phyloP scores from a whole-genome alignment of 2,888 invertebrate species.

The Copidosoma aretas region DNA sequence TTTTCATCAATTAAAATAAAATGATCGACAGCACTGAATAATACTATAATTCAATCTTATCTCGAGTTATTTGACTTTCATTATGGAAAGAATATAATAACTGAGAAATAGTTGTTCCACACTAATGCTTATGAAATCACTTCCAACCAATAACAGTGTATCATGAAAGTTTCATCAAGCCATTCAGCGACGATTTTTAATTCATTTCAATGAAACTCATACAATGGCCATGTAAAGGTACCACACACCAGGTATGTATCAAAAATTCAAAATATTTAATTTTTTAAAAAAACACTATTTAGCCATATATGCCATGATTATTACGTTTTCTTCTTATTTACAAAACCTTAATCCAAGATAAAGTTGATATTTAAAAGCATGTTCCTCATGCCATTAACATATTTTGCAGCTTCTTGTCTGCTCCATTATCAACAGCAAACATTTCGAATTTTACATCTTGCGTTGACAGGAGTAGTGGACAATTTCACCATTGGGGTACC shows the following conservation, averaged over 20 bases:
- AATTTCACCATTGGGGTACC: constrained; percentile 89
- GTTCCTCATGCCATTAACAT: too few species aligned
- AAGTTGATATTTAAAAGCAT: background rate
- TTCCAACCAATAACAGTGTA: background rate
- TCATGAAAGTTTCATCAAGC: background rate
- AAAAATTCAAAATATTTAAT: too few species aligned
- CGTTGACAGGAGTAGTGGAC: constrained; percentile 90
- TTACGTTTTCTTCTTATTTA: background rate
- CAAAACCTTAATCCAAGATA: background rate
- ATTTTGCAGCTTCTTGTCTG: constrained; percentile 9
- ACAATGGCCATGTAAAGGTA: background rate
- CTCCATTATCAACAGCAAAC: background rate
- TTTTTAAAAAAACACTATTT: too few species aligned
- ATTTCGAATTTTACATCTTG: constrained; percentile 50
- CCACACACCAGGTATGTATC: background rate
- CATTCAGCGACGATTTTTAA: background rate
- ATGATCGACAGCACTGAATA: too few species aligned
- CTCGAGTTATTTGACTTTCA: too few species aligned
- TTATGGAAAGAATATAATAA: too few species aligned
- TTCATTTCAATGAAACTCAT: background rate
- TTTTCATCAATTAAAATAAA: too few species aligned
- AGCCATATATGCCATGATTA: too few species aligned
- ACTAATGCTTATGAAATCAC: too few species aligned
- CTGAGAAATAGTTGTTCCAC: too few species aligned
- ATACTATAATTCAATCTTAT: too few species aligned